Evolutionary conservation across 2,888 invertebrate genomes (phyloP), one percentile per base, ranked within the genome.

Genomic region (Copidosoma aretas): DNA sequence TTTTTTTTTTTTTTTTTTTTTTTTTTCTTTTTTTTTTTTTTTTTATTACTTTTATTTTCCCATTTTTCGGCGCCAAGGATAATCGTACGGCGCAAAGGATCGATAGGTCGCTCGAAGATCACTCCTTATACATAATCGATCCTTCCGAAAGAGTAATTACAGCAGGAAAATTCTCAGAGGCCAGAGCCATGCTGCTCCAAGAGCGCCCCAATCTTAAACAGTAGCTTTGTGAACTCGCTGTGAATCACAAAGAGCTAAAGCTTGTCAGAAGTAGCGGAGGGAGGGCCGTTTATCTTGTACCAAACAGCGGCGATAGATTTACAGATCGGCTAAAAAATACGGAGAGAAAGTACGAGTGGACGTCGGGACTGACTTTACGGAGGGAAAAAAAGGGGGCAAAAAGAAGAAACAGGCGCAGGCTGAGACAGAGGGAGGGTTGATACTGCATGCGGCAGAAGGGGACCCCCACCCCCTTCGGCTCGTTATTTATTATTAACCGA

Each of bases 401-500:
- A 59, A 39, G 32, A 12, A n/a, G 51, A 46, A 46, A 8, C 8
- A 41, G 14, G 14, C 8, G 14, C 41, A 14, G 41, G 41, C 14
- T 10, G 51, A 24, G 56, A 51, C 25, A 52, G 60, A 12, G 24
- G 24, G 46, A 41, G 21, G 59, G 53, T n/a, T 14, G 25, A 61
- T 17, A 24, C 46, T 15, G 12, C 17, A 15, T 17, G 51, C n/a
- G 41, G 19, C 25, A 32, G 53, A 65, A 65, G 54, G 54, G 52
- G 60, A 60, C 49, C 63, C 22, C 24, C 17, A 4, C 49, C 15
- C 53, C 43, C 74, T 75, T 76, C 74, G 62, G 43, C 60, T 41
- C 66, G 77, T 79, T 79, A 80, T 80, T 79, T 80, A 79, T 80
- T 78, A 79, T 78, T 80, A 77, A 79, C 78, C 76, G 80, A 79